Percentiles rank a stretch among this genome's conserved stretches.
phyloP scores from a whole-genome alignment of 1,140 invertebrate genomes.

The Charaxes varanes region DNA sequence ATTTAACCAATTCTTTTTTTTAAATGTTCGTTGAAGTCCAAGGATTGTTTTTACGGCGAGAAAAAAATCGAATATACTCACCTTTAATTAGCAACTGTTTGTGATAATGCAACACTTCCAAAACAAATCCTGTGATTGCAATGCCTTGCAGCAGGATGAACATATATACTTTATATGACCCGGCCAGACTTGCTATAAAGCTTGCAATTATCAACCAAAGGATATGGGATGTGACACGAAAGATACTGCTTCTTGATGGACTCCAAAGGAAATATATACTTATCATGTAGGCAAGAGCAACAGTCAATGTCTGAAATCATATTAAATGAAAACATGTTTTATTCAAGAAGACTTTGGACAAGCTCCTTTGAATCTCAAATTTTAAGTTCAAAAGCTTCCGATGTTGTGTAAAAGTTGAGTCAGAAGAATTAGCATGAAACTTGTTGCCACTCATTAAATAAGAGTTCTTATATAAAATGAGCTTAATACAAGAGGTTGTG shows the following conservation, averaged over 20 bases:
- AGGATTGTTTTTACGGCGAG: too few relatives aligned
- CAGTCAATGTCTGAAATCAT: conserved; percentile 55
- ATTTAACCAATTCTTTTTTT: too few relatives aligned
- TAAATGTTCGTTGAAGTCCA: too few relatives aligned
- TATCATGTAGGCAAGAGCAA: conserved; percentile 58
- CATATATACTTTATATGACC: conserved; percentile 75
- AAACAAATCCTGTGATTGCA: conserved; percentile 52
- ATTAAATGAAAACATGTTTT: too few relatives aligned
- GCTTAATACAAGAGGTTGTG: too few relatives aligned
- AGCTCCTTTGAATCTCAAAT: too few relatives aligned
- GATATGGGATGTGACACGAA: conserved; percentile 74
- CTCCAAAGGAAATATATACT: conserved; percentile 75
- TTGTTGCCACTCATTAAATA: too few relatives aligned
- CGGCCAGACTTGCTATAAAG: conserved; percentile 76
- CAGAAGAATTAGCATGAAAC: too few relatives aligned
- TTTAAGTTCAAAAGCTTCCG: too few relatives aligned
- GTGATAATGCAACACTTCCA: conserved; percentile 57
- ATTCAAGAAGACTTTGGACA: too few relatives aligned
- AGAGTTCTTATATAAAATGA: too few relatives aligned
- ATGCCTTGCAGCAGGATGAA: conserved; percentile 72
- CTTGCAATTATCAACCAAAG: conserved; percentile 79
- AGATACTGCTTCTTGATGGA: conserved; percentile 74
- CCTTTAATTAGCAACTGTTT: conserved; percentile 47
- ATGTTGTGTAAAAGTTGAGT: too few relatives aligned
- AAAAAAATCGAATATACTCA: conserved; percentile 17